Base-by-base conservation (phyloP, 2,888 invertebrate species). In the Synergus umbraculus region DNA sequence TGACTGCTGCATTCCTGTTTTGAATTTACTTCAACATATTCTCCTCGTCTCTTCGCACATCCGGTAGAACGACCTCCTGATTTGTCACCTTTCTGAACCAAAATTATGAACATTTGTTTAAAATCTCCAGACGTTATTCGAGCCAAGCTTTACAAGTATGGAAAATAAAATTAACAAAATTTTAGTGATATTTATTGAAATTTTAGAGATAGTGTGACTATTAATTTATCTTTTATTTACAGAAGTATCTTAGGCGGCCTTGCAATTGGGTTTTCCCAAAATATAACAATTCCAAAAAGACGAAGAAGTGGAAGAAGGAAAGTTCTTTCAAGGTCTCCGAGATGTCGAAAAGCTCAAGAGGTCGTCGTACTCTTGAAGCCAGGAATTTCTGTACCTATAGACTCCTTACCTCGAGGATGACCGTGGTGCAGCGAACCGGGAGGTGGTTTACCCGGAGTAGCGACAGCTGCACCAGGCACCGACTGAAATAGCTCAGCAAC, bases 401-500 rank as follows among this genome's bases (percentile, higher is more conserved):
- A 73, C 73, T 54, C 49, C 22, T 69, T 49, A 73, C 44, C 78
- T 80, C 79, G 80, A 78, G 76, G 80, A 82, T 82, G 83, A 82
- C 83, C 82, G 83, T 83, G 82, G 83, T 78, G 82, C 78, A 78
- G 79, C 82, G 80, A 84, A 83, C 78, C 78, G 81, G 81, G 84
- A 84, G 83, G 84, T 84, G 83, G 83, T 84, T 82, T 83, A 83
- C 81, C 82, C 81, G 78, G 76, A 81, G 80, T 73, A 81, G 78
- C 83, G 82, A 84, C 84, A 84, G 84, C 84, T 84, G 84, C 84
- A 81, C 60, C 81, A 73, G 78, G 76, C 81, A 82, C 82, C 79
- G 78, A 84, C 84, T 79, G 81, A 84, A 84, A 84, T 83, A 84
- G 83, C 84, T 84, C 83, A 81, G 81, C 82, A 84, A 83, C 84